These are phyloP conservation scores for Ascidia mentula DNA, from an alignment of 23 tunicate genomes.

Conservation along the genomic window DNA sequence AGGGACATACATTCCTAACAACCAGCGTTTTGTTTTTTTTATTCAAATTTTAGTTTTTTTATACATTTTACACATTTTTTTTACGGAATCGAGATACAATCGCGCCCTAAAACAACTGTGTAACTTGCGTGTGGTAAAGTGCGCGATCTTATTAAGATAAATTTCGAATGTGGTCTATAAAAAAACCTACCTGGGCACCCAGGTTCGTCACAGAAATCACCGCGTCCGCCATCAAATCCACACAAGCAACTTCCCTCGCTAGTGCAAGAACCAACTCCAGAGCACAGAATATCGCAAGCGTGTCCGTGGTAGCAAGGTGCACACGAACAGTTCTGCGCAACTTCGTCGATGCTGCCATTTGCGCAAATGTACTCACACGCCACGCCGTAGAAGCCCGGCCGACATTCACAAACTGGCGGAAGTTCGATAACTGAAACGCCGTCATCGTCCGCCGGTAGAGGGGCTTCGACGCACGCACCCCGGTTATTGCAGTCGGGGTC, in stretches of 20 bases:
- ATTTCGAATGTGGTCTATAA: no score
- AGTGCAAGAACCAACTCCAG: slow-evolving; percentile 13
- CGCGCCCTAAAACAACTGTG: no score
- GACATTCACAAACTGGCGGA: slow-evolving; percentile 20
- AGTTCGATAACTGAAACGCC: slow-evolving; percentile 3
- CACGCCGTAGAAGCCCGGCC: slow-evolving; percentile 22
- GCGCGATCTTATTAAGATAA: no score
- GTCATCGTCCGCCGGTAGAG: slow-evolving; percentile 15
- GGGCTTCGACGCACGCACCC: slow-evolving; percentile 20
- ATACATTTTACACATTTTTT: no score
- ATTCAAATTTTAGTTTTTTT: no score
- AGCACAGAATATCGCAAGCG: slow-evolving; percentile 23
- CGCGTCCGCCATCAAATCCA: slow-evolving; percentile 29
- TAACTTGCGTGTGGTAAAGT: no score
- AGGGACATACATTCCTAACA: no score
- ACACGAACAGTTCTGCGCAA: slow-evolving; percentile 26
- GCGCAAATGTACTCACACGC: slow-evolving; percentile 30
- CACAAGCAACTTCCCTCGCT: slow-evolving; percentile 17
- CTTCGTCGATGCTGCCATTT: slow-evolving; percentile 22
- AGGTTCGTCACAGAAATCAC: slow-evolving; percentile 29
- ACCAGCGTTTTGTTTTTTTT: no score
- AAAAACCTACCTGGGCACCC: slow-evolving; percentile 38
- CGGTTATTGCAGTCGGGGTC: slow-evolving; percentile 27
- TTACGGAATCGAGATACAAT: no score
- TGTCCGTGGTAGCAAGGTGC: slow-evolving; percentile 28